A percentile compares a stretch with the other conserved stretches of the same genome.
Conservation (phyloP, 2,113 vertebrate genomes). For the Poicephalus gulielmi region DNA sequence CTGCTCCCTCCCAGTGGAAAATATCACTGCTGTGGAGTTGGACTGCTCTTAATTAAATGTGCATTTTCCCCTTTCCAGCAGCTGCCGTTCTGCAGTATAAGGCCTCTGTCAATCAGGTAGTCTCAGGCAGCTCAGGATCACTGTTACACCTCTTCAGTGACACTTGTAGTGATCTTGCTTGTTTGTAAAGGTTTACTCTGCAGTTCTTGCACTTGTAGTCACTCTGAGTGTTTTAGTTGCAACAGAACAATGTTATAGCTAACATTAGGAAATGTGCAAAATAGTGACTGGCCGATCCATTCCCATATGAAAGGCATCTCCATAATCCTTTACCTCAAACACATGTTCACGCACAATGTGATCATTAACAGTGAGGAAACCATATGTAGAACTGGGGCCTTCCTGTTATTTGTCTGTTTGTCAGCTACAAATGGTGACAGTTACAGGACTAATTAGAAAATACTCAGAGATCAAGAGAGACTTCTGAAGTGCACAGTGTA, state of each 20-base stretch:
- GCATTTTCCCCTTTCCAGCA: neutral
- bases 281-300: neutral
- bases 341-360: neutral
- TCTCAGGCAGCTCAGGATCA: neutral
- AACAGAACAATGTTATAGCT: neutral
- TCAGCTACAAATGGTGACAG: neutral
- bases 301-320: neutral
- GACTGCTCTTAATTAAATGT: neutral
- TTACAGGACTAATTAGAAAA: neutral
- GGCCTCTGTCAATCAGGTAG: neutral
- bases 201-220: neutral
- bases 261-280: neutral
- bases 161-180: neutral
- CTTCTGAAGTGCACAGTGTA: neutral
- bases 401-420: neutral
- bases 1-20: neutral
- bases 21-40: neutral
- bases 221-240: neutral
- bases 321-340: neutral
- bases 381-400: neutral
- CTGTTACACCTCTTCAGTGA: neutral
- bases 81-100: neutral
- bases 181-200: neutral
- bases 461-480: neutral
- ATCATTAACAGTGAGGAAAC: neutral